A percentile compares a stretch with the other conserved stretches of the same genome.
Evolutionary conservation across 2,797 vertebrate genomes (phyloP).

Genomic region (Hapalemur alaotrensis): DNA sequence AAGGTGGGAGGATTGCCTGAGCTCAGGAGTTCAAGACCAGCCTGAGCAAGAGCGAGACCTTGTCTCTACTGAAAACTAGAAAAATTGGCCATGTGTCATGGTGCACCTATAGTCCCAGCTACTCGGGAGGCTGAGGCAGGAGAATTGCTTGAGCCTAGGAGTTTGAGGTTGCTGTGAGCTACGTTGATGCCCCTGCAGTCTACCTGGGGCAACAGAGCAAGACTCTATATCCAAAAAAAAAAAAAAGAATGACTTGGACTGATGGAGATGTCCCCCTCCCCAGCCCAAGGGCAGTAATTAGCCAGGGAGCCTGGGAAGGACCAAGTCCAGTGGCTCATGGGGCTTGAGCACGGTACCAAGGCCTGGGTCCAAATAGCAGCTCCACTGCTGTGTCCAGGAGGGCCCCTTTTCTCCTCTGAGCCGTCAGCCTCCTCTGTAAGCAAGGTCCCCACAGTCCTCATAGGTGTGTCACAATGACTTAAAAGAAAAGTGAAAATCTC

Average conservation of each 20-base stretch:
- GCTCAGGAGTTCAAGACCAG: too few relatives aligned
- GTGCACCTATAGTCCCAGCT: too few relatives aligned
- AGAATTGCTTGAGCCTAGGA: too few relatives aligned
- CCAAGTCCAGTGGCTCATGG: neutral
- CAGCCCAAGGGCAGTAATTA: neutral
- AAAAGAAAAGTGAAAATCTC: neutral
- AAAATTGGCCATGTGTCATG: too few relatives aligned
- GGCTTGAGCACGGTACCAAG: neutral
- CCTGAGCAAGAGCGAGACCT: too few relatives aligned
- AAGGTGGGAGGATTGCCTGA: too few relatives aligned
- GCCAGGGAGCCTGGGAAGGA: neutral
- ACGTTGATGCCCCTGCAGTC: too few relatives aligned
- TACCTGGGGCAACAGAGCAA: too few relatives aligned
- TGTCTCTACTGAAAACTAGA: too few relatives aligned
- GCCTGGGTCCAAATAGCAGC: neutral
- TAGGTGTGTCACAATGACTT: neutral
- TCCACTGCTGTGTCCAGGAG: neutral
- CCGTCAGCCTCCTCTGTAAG: neutral
- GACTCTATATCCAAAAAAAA: too few relatives aligned
- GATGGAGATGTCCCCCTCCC: neutral
- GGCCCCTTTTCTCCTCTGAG: neutral
- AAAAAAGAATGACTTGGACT: neutral
- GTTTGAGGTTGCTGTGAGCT: too few relatives aligned
- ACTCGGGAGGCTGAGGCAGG: too few relatives aligned
- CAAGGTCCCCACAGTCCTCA: neutral